Conservation (phyloP, 2,797 vertebrate species). For the Leptodactylus fallax region DNA sequence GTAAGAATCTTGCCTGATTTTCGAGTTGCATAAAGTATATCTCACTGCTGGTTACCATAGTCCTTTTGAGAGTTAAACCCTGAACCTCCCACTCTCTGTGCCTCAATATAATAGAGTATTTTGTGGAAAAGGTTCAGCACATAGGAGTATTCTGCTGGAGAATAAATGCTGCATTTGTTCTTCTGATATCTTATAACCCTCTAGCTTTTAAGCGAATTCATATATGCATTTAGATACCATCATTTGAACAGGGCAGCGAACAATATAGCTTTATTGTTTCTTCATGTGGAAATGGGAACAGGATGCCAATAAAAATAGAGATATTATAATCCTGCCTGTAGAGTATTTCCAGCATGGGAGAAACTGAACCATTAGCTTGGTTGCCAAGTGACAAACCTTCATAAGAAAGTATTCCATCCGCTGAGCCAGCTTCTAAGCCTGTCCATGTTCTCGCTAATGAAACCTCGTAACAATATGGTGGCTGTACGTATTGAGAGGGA, state of each 20-base stretch:
- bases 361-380: constrained; percentile 42
- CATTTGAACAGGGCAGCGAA: constrained; percentile 41
- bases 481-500: not conserved
- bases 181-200: constrained; percentile 53
- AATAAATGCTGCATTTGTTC: constrained; percentile 62
- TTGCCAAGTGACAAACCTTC: constrained; percentile 59
- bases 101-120: constrained; percentile 40
- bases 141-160: constrained; percentile 29
- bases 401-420: constrained; percentile 52
- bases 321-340: constrained; percentile 53
- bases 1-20: constrained; percentile 1
- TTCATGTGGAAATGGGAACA: constrained; percentile 50
- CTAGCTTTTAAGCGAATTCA: constrained; percentile 55
- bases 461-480: constrained; percentile 31
- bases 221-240: constrained; percentile 60
- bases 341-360: constrained; percentile 54
- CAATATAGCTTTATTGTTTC: constrained; percentile 61
- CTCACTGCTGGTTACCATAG: constrained; percentile 40
- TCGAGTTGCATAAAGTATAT: not conserved
- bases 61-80: constrained; percentile 44
- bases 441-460: constrained; percentile 35
- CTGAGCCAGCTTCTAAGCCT: constrained; percentile 31
- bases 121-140: constrained; percentile 41
- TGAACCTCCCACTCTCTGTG: constrained; percentile 43
- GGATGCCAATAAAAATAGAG: constrained; percentile 62